phyloP scores from a whole-genome alignment of 2,888 invertebrate genomes.

The Lydus trimaculatus region DNA sequence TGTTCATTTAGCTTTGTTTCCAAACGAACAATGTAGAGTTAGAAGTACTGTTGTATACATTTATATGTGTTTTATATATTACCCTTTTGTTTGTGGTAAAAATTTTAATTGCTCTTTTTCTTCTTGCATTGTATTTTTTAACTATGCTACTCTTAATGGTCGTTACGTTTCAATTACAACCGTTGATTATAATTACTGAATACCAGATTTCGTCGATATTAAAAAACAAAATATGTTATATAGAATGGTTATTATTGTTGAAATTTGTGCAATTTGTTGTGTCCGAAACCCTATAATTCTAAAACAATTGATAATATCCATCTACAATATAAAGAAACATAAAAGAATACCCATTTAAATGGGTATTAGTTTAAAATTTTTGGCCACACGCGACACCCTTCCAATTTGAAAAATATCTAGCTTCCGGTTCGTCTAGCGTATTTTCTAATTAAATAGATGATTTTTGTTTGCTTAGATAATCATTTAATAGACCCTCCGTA shows the following conservation, averaged over 20 bases:
- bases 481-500: constrained; percentile 61
- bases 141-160: constrained; percentile 46
- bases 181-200: constrained; percentile 38
- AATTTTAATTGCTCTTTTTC: constrained; percentile 52
- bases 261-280: constrained; percentile 2
- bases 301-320: constrained; percentile 31
- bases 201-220: not conserved
- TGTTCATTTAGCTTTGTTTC: constrained; percentile 29
- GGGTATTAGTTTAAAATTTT: constrained; percentile 43
- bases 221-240: constrained; percentile 5
- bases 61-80: constrained; percentile 38
- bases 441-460: constrained; percentile 63
- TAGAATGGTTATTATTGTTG: not conserved
- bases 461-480: constrained; percentile 64
- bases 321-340: constrained; percentile 3
- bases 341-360: constrained; percentile 38
- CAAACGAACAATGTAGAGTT: constrained; percentile 36
- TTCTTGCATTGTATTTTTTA: constrained; percentile 42
- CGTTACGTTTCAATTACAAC: constrained; percentile 43
- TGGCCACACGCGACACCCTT: constrained; percentile 51
- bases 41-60: not conserved
- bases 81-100: constrained; percentile 39
- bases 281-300: constrained; percentile 43
- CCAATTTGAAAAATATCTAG: constrained; percentile 45
- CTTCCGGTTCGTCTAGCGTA: constrained; percentile 54